Evolutionary conservation across 2,113 vertebrate species (phyloP).

Genomic region (Sterrhoptilus dennistouni): DNA sequence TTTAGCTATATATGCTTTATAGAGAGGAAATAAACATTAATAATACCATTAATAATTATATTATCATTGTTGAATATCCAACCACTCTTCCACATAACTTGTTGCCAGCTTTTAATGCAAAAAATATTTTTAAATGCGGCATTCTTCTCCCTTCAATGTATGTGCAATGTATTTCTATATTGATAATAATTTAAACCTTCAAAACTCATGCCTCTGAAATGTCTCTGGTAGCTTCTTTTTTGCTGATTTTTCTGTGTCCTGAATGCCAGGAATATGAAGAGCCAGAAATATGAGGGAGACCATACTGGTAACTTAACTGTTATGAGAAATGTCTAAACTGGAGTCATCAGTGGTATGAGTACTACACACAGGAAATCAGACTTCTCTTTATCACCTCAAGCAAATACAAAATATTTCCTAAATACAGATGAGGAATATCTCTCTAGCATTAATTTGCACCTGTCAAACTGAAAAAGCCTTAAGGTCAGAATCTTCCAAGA

Average conservation of each 20-base stretch:
- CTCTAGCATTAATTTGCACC: not conserved
- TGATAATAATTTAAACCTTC: not conserved
- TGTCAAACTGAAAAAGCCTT: not conserved
- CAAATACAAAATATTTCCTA: not conserved
- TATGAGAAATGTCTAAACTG: not conserved
- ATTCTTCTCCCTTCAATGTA: not conserved
- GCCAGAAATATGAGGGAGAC: not conserved
- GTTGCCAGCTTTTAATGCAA: not conserved
- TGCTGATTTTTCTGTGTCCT: not conserved
- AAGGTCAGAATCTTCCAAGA: not conserved
- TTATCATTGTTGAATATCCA: not conserved
- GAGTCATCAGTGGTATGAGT: accelerated
- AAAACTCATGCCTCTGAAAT: not conserved
- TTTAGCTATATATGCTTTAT: not conserved
- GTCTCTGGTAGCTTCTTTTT: not conserved
- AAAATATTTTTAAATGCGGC: not conserved
- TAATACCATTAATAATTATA: not conserved
- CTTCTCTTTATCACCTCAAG: not conserved
- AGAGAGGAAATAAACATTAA: not conserved
- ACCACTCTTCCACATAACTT: not conserved
- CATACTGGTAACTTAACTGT: not conserved
- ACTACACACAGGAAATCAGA: not conserved
- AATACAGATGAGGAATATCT: not conserved
- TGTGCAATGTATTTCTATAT: not conserved
- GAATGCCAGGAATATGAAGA: not conserved